These are phyloP conservation scores for Mesorhabditis belari DNA, from an alignment of 2,888 invertebrate genomes.

Conservation along the genomic window DNA sequence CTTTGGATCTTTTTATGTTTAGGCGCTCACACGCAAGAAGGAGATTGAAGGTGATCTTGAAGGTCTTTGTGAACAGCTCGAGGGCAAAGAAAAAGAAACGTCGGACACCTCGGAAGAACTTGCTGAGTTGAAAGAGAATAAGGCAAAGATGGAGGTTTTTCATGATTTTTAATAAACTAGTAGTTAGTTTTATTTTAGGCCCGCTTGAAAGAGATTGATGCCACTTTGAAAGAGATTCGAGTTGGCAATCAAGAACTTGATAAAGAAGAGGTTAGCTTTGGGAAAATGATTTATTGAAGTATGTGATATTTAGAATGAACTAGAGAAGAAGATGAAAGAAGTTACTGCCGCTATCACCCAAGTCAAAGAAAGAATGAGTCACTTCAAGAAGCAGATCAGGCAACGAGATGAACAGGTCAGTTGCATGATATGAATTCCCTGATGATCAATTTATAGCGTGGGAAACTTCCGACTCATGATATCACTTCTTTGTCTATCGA, in stretches of 20 bases:
- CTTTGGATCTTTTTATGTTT: not conserved
- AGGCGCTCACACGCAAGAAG: not conserved
- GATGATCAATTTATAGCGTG: not conserved
- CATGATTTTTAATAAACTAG: not conserved
- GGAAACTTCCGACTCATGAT: not conserved
- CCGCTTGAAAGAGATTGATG: constrained; percentile 7
- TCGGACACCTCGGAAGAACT: constrained; percentile 7
- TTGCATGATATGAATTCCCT: no score
- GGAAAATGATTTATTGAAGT: not conserved
- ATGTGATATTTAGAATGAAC: not conserved
- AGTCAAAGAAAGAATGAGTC: not conserved
- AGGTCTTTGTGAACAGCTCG: constrained; percentile 13
- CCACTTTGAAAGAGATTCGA: constrained; percentile 8
- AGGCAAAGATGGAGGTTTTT: constrained; percentile 5
- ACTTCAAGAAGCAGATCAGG: not conserved
- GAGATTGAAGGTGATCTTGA: constrained; percentile 13
- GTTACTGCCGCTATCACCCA: not conserved
- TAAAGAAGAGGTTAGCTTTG: not conserved
- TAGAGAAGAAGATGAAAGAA: not conserved
- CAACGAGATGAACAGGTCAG: not conserved
- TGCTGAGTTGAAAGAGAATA: constrained; percentile 8
- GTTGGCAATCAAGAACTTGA: not conserved
- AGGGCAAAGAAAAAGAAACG: constrained; percentile 5
- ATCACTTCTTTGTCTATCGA: not conserved
- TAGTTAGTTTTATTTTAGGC: not conserved